These are phyloP conservation scores for Zaprionus lineosus DNA, from an alignment of 2,888 invertebrate species.

Conservation along the genomic window DNA sequence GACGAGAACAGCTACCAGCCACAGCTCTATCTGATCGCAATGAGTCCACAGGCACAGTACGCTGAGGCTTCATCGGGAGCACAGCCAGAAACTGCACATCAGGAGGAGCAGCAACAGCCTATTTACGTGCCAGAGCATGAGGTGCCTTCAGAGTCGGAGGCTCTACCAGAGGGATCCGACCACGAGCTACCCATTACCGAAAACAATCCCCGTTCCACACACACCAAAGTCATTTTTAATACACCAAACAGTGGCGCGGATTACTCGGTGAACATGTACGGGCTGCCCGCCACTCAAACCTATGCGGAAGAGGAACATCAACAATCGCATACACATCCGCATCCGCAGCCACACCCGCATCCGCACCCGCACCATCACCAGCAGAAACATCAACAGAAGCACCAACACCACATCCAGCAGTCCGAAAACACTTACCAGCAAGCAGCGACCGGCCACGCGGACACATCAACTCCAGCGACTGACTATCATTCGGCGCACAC, in stretches of 20 bases:
- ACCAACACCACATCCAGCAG: too few relatives aligned
- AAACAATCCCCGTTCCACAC: constrained; percentile 81
- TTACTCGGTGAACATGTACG: constrained; percentile 65
- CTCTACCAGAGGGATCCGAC: constrained; percentile 17
- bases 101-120: constrained; percentile 48
- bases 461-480: constrained; percentile 13
- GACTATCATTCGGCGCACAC: constrained; percentile 30
- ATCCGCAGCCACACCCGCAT: too few relatives aligned
- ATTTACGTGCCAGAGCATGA: constrained; percentile 71
- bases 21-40: constrained; percentile 77
- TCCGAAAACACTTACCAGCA: too few relatives aligned
- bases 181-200: constrained; percentile 72
- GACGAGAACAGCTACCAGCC: constrained; percentile 66
- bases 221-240: constrained; percentile 82
- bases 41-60: constrained; percentile 63
- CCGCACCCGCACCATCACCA: constrained; percentile 38
- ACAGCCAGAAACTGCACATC: constrained; percentile 33
- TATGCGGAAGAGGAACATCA: constrained; percentile 64
- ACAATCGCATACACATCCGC: too few relatives aligned
- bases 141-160: constrained; percentile 38
- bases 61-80: constrained; percentile 17
- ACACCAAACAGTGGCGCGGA: constrained; percentile 49
- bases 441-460: constrained; percentile 29
- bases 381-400: constrained; percentile 46
- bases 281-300: constrained; percentile 71